These are phyloP conservation scores for Caranx ignobilis DNA, from an alignment of 2,113 vertebrate genomes.

Conservation along the genomic window DNA sequence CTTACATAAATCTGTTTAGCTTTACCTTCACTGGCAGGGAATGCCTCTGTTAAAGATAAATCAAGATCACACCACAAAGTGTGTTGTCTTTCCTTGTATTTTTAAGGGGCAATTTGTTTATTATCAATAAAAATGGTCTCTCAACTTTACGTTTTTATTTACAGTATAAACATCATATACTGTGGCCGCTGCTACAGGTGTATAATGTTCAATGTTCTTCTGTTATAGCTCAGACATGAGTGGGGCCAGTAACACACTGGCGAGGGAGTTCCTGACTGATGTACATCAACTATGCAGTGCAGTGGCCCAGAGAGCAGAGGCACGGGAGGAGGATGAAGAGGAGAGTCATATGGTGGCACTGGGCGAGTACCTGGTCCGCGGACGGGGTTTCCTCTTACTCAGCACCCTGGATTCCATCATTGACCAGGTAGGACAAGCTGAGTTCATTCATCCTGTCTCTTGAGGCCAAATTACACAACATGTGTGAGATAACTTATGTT, in stretches of 20 bases:
- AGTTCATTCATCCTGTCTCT: background rate
- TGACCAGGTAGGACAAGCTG: constrained; percentile 87
- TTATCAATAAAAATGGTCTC: background rate
- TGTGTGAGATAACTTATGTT: too few relatives aligned
- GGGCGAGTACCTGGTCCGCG: constrained; percentile 94
- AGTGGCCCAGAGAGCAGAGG: constrained; percentile 91
- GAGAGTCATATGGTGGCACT: constrained; percentile 95
- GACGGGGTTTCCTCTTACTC: constrained; percentile 93
- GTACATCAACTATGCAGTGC: constrained; percentile 97
- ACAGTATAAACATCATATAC: background rate
- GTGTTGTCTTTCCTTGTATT: background rate
- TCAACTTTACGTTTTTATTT: background rate
- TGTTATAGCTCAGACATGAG: constrained; percentile 94
- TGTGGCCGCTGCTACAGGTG: background rate
- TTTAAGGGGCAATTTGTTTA: background rate
- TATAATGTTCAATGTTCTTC: constrained; percentile 1
- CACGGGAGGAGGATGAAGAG: constrained; percentile 93
- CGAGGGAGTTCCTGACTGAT: constrained; percentile 96
- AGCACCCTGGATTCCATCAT: constrained; percentile 92
- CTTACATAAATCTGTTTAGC: background rate
- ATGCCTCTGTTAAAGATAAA: background rate
- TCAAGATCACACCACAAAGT: background rate
- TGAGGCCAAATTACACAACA: background rate
- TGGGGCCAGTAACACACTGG: constrained; percentile 95
- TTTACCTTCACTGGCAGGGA: background rate